A percentile compares a stretch with the other conserved stretches of the same genome.
Conservation (phyloP, 2,797 vertebrate genomes). For the Muscicapa comitata region DNA sequence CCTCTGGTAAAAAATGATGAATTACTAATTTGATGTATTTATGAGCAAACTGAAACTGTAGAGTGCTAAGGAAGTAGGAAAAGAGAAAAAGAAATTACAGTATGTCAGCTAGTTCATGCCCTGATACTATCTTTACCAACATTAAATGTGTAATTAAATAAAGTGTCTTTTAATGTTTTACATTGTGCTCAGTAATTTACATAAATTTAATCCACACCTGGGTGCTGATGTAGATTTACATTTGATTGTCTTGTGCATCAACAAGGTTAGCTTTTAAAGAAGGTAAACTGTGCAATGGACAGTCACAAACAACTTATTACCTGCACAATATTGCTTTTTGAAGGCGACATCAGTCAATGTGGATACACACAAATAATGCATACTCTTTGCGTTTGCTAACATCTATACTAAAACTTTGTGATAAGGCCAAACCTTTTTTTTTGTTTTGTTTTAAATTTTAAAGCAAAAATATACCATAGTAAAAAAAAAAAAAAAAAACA, state of each 20-base stretch:
- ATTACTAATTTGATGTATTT: conserved; percentile 62
- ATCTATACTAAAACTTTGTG: conserved; percentile 74
- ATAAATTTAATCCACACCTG: conserved; percentile 59
- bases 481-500: conserved; percentile 71
- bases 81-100: conserved; percentile 42
- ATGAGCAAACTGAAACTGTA: conserved; percentile 54
- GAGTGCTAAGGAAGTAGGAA: conserved; percentile 35
- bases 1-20: conserved; percentile 32
- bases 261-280: conserved; percentile 71
- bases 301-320: conserved; percentile 75
- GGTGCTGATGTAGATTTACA: conserved; percentile 69
- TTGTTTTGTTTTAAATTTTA: conserved; percentile 64
- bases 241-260: conserved; percentile 85
- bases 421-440: conserved; percentile 79
- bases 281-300: conserved; percentile 77
- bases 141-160: conserved; percentile 66
- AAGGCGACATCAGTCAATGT: conserved; percentile 74
- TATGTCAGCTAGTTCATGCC: conserved; percentile 61
- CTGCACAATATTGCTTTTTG: conserved; percentile 78
- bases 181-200: conserved; percentile 76
- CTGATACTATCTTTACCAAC: conserved; percentile 53
- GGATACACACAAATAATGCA: conserved; percentile 74
- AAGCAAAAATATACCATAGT: conserved; percentile 75
- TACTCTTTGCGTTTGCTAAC: conserved; percentile 73
- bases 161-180: conserved; percentile 70